Evolutionary conservation across 2,113 vertebrate species (phyloP), one percentile per base, ranked within the genome.

Genomic region (Oncorhynchus keta): DNA sequence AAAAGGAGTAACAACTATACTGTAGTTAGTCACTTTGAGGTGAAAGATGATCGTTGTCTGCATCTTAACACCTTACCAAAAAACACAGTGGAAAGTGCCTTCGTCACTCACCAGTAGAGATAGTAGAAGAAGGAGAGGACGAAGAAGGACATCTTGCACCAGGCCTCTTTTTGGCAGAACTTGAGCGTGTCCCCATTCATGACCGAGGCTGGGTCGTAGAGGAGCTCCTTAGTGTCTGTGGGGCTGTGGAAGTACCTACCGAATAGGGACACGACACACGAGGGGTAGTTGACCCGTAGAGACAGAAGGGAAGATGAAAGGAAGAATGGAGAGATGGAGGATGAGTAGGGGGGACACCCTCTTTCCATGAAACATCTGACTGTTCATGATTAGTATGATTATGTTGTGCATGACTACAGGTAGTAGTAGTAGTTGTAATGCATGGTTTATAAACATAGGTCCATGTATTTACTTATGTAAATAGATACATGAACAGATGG

Each of bases 111-210:
- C 98, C 97, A 98, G 92, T 99, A 99, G 77, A 99, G 95, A 94
- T 99, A 99, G 93, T 99, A 99, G 95, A 99, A 98, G 94, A 98
- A 99, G 72, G 98, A 99, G 28, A 99, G 95, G 73, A 99, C 95
- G 35, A 99, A 99, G 92, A 99, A 99, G 78, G 95, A 97, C 91
- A 99, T 94, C 91, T 99, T 99, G 88, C 98, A 99, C 98, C 98
- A 99, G 76, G 97, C 97, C 88, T 99, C 98, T 91, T 98, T 98
- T 88, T 97, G 95, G 85, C 98, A 99, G 92, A 98, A 99, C 85
- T 94, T 96, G 83, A 99, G 92, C 12, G 97, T 98, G 78, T 97
- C 97, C 0, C 96, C 97, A 0, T 97, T 98, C 97, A 99, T 99
- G 87, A 99, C 97, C 2, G 92, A 96, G 0, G 96, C 96, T 0